These are phyloP conservation scores for Candidula unifasciata DNA, from an alignment of 2,888 invertebrate species.

Conservation along the genomic window DNA sequence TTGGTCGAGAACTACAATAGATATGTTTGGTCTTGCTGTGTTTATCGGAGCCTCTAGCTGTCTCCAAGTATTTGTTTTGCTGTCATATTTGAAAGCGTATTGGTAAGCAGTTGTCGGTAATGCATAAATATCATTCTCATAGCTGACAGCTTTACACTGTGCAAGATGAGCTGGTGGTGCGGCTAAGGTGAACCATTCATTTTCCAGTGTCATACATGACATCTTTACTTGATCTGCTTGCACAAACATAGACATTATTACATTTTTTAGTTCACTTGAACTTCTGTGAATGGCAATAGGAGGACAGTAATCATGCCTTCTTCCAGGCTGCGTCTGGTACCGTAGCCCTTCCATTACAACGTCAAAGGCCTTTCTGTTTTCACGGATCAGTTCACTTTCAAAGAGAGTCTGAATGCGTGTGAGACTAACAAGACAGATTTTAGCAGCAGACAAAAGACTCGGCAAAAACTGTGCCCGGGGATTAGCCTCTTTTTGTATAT, in stretches of 20 bases:
- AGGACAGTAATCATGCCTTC: conserved; percentile 30
- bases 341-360: conserved; percentile 6
- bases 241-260: not conserved
- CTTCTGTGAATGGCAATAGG: conserved; percentile 4
- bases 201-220: conserved; percentile 29
- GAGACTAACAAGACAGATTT: conserved; percentile 22
- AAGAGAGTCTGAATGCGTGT: conserved; percentile 25
- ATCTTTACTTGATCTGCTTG: not conserved
- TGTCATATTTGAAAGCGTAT: not conserved
- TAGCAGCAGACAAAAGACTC: conserved; percentile 9
- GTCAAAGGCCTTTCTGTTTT: not conserved
- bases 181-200: not conserved
- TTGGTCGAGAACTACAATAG: no score
- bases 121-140: conserved; percentile 26
- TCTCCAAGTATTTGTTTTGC: conserved; percentile 6
- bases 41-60: not conserved
- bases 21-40: no score
- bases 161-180: not conserved
- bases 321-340: conserved; percentile 33
- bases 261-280: conserved; percentile 5
- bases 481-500: not conserved
- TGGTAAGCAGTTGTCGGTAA: not conserved
- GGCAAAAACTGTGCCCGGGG: not conserved
- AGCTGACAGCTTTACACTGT: conserved; percentile 19
- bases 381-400: not conserved